Conservation (phyloP, 2,113 vertebrate genomes). For the Zootoca vivipara region DNA sequence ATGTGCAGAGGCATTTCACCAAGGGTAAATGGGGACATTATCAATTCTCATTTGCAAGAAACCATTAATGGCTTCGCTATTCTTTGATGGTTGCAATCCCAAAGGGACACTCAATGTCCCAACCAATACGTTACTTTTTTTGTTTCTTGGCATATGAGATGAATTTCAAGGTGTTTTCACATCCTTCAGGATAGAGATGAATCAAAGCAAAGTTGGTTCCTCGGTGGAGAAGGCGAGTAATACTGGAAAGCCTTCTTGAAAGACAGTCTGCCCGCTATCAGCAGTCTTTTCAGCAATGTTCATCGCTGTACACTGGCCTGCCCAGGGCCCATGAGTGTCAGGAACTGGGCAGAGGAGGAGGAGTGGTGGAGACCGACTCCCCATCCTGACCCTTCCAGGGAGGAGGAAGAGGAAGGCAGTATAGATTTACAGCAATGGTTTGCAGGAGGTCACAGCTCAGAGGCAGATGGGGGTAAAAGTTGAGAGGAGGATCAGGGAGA, state of each 20-base stretch:
- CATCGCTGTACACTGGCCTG: no score
- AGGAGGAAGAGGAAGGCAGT: no score
- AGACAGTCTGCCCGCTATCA: not conserved
- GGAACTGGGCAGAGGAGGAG: no score
- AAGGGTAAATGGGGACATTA: constrained; percentile 23
- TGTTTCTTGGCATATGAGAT: constrained; percentile 15
- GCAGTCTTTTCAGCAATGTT: no score
- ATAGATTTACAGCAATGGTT: no score
- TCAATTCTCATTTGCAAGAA: constrained; percentile 46
- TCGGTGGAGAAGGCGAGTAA: not conserved
- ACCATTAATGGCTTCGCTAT: constrained; percentile 18
- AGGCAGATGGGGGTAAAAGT: no score
- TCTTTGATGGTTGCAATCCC: constrained; percentile 26
- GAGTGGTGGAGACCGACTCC: no score
- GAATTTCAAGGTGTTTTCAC: constrained; percentile 38
- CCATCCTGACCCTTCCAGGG: no score
- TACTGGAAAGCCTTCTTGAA: not conserved
- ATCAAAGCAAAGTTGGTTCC: constrained; percentile 36
- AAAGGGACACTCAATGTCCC: not conserved
- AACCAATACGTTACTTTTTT: constrained; percentile 11
- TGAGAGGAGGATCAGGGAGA: no score
- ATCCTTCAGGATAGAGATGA: constrained; percentile 43
- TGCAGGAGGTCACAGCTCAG: no score
- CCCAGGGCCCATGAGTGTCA: no score
- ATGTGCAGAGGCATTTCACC: constrained; percentile 25